Evolutionary conservation across 2,888 invertebrate genomes (phyloP).

Genomic region (Nomada lathburiana): DNA sequence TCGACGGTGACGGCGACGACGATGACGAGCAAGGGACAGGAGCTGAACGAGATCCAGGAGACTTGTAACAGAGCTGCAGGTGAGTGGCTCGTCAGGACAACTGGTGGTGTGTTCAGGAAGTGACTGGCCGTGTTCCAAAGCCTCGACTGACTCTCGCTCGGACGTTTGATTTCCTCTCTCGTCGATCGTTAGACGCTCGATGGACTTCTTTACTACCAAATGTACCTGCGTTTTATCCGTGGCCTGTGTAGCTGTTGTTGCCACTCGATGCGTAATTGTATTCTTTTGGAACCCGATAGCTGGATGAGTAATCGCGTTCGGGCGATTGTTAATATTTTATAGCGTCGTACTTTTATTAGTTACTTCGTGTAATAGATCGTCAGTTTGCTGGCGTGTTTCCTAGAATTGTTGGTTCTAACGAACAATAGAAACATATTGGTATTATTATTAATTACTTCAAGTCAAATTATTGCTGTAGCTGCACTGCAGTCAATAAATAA

Average conservation of each 20-base stretch:
- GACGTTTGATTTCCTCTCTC: slow-evolving; percentile 7
- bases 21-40: slow-evolving; percentile 48
- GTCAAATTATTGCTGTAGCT: too few species aligned
- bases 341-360: too few species aligned
- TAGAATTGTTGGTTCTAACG: too few species aligned
- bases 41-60: slow-evolving; percentile 65
- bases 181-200: slow-evolving; percentile 39
- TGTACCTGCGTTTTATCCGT: slow-evolving; percentile 66
- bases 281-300: slow-evolving; percentile 28
- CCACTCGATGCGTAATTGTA: slow-evolving; percentile 3
- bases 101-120: slow-evolving; percentile 79
- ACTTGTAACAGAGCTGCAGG: slow-evolving; percentile 76
- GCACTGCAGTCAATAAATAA: too few species aligned
- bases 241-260: slow-evolving; percentile 28
- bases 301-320: neutral
- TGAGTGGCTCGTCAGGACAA: slow-evolving; percentile 81
- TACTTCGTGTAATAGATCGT: too few species aligned
- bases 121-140: slow-evolving; percentile 78
- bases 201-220: slow-evolving; percentile 57
- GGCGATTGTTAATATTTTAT: too few species aligned
- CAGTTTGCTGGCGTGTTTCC: too few species aligned
- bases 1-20: slow-evolving; percentile 13
- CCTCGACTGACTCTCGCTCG: slow-evolving; percentile 39
- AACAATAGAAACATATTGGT: too few species aligned
- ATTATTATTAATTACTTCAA: too few species aligned